Conservation (phyloP, 2,113 vertebrate species). For the Gobius niger region DNA sequence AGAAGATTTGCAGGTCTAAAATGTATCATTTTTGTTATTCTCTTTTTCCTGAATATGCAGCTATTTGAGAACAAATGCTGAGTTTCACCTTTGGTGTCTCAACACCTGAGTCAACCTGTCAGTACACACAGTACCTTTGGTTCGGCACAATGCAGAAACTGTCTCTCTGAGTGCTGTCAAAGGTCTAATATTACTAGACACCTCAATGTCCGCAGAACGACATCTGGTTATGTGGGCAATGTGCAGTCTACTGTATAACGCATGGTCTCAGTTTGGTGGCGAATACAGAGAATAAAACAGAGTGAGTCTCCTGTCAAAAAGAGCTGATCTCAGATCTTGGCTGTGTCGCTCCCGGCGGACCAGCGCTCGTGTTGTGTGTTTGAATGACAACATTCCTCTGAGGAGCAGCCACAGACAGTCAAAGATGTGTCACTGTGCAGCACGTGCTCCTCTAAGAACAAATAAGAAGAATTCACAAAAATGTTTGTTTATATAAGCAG, state of each 20-base stretch:
- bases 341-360: slow-evolving; percentile 7
- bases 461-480: background rate
- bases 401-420: slow-evolving; percentile 21
- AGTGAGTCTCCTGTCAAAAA: slow-evolving; percentile 18
- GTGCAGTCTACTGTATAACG: slow-evolving; percentile 1
- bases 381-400: slow-evolving; percentile 29
- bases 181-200: slow-evolving; percentile 4
- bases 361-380: background rate
- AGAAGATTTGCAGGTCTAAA: background rate
- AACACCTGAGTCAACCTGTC: slow-evolving; percentile 5
- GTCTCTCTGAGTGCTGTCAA: slow-evolving; percentile 1
- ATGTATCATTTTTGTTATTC: background rate
- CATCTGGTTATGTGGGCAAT: background rate
- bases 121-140: background rate
- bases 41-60: slow-evolving; percentile 7
- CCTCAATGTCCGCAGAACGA: background rate
- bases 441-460: slow-evolving; percentile 2
- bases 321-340: slow-evolving; percentile 18
- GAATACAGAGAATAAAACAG: background rate
- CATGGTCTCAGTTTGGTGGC: background rate
- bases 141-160: slow-evolving; percentile 1
- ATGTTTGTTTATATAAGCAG: background rate
- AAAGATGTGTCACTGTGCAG: slow-evolving; percentile 17
- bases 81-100: slow-evolving; percentile 23
- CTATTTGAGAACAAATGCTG: slow-evolving; percentile 38